Conservation (phyloP, 53 echinoderm and acorn worm species). For the Holothuria scabra region DNA sequence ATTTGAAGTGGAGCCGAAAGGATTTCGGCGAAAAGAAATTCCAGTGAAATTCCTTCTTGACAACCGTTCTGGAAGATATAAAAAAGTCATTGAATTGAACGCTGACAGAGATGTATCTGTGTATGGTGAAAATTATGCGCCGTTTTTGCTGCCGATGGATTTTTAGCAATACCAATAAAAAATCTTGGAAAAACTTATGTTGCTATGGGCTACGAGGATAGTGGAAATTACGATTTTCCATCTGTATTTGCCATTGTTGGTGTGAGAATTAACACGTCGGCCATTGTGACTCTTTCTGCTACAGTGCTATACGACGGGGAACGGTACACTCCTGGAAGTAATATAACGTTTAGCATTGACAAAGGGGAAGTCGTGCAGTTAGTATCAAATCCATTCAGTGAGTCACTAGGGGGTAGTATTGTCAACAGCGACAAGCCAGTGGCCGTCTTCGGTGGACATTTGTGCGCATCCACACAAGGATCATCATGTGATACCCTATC, state of each 20-base stretch:
- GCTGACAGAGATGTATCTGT: conserved; percentile 60
- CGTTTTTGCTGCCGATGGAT: conserved; percentile 62
- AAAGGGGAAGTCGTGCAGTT: conserved; percentile 60
- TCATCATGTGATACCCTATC: conserved; percentile 58
- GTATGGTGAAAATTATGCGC: conserved; percentile 55
- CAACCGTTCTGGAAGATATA: not conserved
- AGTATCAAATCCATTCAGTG: not conserved
- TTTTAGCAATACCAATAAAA: conserved; percentile 61
- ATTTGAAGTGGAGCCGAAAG: not conserved
- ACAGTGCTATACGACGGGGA: conserved; percentile 50
- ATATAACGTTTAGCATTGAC: conserved; percentile 37
- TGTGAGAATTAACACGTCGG: conserved; percentile 37
- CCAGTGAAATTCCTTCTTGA: conserved; percentile 1
- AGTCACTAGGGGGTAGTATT: conserved; percentile 61
- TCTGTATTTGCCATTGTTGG: conserved; percentile 29
- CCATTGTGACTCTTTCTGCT: conserved; percentile 48
- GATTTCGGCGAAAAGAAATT: not conserved
- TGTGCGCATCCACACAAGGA: conserved; percentile 44
- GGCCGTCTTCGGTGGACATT: conserved; percentile 56
- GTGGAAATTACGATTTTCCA: not conserved
- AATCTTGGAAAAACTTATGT: conserved; percentile 61
- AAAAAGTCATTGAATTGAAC: conserved; percentile 46
- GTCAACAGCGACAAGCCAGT: conserved; percentile 63
- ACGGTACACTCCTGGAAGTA: conserved; percentile 53
- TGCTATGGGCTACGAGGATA: conserved; percentile 36